Conservation (phyloP, 2,113 vertebrate genomes). For the Sinocyclocheilus grahami region DNA sequence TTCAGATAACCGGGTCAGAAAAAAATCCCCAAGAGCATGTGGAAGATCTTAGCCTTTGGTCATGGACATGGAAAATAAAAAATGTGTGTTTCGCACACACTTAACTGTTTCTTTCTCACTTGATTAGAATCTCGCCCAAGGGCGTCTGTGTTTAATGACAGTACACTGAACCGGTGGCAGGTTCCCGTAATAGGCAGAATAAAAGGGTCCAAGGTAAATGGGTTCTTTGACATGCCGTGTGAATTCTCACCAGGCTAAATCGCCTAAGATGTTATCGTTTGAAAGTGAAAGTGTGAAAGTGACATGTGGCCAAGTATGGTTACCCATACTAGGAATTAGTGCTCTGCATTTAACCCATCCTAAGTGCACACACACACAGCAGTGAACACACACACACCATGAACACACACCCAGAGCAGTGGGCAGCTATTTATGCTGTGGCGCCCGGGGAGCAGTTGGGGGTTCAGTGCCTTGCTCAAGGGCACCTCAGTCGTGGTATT, state of each 20-base stretch:
- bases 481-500: too few species aligned
- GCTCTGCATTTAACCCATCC: too few species aligned
- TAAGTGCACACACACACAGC: too few species aligned
- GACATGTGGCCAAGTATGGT: too few species aligned
- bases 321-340: too few species aligned
- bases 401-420: too few species aligned
- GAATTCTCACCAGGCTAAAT: background rate
- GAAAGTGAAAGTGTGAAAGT: too few species aligned
- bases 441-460: too few species aligned
- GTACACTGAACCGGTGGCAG: constrained; percentile 27
- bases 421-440: too few species aligned
- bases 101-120: constrained; percentile 11
- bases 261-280: constrained; percentile 1
- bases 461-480: too few species aligned
- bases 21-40: background rate
- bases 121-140: constrained; percentile 39
- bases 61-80: too few species aligned
- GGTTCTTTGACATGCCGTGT: constrained; percentile 30
- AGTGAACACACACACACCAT: too few species aligned
- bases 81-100: background rate
- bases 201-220: constrained; percentile 35
- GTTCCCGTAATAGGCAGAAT: constrained; percentile 31
- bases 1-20: constrained; percentile 23
- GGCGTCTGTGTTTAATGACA: constrained; percentile 37
- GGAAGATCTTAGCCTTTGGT: constrained; percentile 10